phyloP scores from a whole-genome alignment of 2,888 invertebrate genomes.

The Nephrocerus scutellatus region DNA sequence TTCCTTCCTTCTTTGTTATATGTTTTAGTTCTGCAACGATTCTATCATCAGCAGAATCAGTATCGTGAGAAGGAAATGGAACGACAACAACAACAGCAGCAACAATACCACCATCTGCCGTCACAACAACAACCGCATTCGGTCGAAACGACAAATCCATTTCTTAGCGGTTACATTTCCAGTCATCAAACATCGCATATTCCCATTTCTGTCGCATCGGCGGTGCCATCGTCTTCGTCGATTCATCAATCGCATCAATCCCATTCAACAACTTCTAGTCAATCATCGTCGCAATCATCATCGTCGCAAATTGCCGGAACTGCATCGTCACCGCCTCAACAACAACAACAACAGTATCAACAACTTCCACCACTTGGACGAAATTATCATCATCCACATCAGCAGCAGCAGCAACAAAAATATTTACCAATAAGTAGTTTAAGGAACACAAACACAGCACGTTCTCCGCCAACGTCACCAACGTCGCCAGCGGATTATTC shows the following conservation, averaged over 20 bases:
- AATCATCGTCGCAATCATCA: constrained; percentile 38
- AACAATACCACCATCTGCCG: constrained; percentile 6
- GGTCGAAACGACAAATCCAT: constrained; percentile 39
- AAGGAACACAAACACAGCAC: constrained; percentile 16
- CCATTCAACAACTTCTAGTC: constrained; percentile 45
- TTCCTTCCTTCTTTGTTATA: background rate
- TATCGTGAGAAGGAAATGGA: constrained; percentile 52
- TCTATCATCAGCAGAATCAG: constrained; percentile 72
- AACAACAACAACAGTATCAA: constrained; percentile 1
- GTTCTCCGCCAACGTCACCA: constrained; percentile 24
- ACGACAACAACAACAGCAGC: constrained; percentile 30
- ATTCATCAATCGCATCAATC: constrained; percentile 27
- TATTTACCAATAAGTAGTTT: constrained; percentile 24
- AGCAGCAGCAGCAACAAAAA: constrained; percentile 10
- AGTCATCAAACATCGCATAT: constrained; percentile 26
- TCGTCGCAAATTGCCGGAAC: constrained; percentile 30
- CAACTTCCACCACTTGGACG: constrained; percentile 7
- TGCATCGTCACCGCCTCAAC: constrained; percentile 14
- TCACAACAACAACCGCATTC: constrained; percentile 10
- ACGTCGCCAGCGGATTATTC: constrained; percentile 28
- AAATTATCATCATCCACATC: constrained; percentile 7
- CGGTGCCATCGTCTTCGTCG: constrained; percentile 12
- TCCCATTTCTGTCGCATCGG: constrained; percentile 24
- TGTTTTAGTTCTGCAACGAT: constrained; percentile 60
- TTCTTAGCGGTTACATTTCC: constrained; percentile 41